Evolutionary conservation across 2,888 invertebrate genomes (phyloP).

Genomic region (Epistrophella euchroma): DNA sequence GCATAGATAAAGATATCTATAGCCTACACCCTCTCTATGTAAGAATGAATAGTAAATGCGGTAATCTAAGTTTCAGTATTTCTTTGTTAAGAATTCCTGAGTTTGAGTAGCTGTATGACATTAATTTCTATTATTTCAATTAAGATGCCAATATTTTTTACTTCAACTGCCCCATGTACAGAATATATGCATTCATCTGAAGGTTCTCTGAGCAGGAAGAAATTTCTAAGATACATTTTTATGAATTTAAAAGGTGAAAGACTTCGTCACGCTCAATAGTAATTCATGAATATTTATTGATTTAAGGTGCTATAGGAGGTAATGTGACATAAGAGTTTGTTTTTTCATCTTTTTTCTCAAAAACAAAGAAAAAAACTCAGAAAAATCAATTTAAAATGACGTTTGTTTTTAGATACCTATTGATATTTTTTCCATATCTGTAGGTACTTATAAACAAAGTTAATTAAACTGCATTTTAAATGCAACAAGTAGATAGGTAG

Average conservation of each 20-base stretch:
- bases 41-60: slow-evolving; percentile 1
- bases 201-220: slow-evolving; percentile 28
- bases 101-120: slow-evolving; percentile 8
- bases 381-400: neutral
- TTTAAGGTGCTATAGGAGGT: slow-evolving; percentile 45
- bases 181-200: too few relatives aligned
- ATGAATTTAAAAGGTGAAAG: slow-evolving; percentile 8
- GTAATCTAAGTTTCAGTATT: neutral
- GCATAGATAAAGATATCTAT: neutral
- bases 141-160: slow-evolving; percentile 45
- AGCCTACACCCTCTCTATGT: slow-evolving; percentile 24
- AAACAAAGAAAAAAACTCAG: slow-evolving; percentile 1
- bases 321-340: slow-evolving; percentile 41
- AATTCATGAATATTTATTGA: slow-evolving; percentile 58
- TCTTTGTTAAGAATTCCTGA: slow-evolving; percentile 14
- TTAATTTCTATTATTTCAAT: slow-evolving; percentile 37
- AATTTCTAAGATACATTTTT: slow-evolving; percentile 9
- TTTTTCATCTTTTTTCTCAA: neutral
- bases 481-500: neutral
- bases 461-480: slow-evolving; percentile 4
- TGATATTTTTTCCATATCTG: neutral
- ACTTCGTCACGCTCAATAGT: slow-evolving; percentile 3
- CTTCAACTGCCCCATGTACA: neutral
- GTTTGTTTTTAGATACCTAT: neutral
- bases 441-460: slow-evolving; percentile 19